Evolutionary conservation across 1,140 invertebrate species (phyloP), one percentile per base, ranked within the genome.

Genomic region (Hylaeus anthracinus): DNA sequence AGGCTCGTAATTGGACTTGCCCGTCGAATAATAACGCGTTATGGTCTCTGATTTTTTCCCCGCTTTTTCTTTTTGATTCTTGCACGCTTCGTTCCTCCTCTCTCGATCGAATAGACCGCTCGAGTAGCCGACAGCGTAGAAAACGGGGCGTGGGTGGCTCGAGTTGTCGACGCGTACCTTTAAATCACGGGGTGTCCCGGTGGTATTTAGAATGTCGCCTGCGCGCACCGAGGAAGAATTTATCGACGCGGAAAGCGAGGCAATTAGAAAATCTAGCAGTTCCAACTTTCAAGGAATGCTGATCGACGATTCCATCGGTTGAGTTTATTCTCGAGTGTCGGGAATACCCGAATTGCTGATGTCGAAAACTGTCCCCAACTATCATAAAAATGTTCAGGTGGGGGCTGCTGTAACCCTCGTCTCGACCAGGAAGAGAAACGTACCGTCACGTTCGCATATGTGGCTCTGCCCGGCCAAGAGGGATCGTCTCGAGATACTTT

Each of bases 401-500:
- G 26, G 26, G 26, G 26, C 26, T 26, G 26, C 26, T 26, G 26
- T 26, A 26, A 26, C 26, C 26, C 26, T 26, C 26, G 26, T 26
- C 26, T 26, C 26, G 85, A 84, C 72, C 82, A 82, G 85, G 86
- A 87, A 86, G 82, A 87, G 82, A 87, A 87, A 87, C 85, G 85
- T 81, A 72, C 76, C 72, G 76, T 79, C 84, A 80, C 84, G 69
- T 83, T 86, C 80, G 80, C 65, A 61, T 79, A 79, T 79, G 81
- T 78, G 64, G 56, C 63, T 64, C 45, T 8, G 60, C 66, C 60
- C 72, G 26, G 26, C 26, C 26, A 26, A 77, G 81, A 74, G 80
- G 84, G 72, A 86, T 86, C 72, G 66, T 86, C 70, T 45, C 51
- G 51, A n/a, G 39, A 53, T 72, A 55, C 67, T 85, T 77, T 39